Percentiles rank a stretch among this genome's conserved stretches.
phyloP scores from a whole-genome alignment of 2,113 vertebrate genomes.

The Parotia lawesii region DNA sequence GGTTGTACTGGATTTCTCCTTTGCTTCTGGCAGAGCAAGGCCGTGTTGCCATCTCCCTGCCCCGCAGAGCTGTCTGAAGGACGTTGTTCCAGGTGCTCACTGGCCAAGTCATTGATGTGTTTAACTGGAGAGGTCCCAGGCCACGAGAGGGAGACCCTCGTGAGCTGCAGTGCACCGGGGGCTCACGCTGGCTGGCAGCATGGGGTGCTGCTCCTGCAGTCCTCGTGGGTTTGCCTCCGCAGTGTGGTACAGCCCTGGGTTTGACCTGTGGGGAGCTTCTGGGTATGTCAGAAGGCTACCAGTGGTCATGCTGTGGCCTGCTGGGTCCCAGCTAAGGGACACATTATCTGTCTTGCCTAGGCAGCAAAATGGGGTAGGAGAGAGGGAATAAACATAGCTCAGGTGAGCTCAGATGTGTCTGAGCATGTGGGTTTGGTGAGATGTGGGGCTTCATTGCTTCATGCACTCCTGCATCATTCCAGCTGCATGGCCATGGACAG shows the following conservation, averaged over 20 bases:
- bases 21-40: neutral
- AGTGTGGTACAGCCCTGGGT: neutral
- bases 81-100: accelerated
- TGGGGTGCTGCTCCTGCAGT: accelerated
- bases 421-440: neutral
- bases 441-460: neutral
- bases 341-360: accelerated
- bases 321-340: neutral
- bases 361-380: neutral
- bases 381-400: neutral
- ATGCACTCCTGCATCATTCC: accelerated
- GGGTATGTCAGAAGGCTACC: neutral
- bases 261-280: neutral
- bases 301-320: neutral
- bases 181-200: neutral
- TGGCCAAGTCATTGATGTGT: neutral
- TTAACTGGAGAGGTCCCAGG: neutral
- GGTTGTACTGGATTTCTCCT: neutral
- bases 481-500: accelerated
- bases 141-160: neutral
- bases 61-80: neutral
- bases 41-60: neutral
- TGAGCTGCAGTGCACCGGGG: neutral
- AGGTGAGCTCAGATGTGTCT: neutral
- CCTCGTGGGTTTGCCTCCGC: neutral